phyloP scores from a whole-genome alignment of 2,888 invertebrate genomes.

The Aphelenchoides bicaudatus region DNA sequence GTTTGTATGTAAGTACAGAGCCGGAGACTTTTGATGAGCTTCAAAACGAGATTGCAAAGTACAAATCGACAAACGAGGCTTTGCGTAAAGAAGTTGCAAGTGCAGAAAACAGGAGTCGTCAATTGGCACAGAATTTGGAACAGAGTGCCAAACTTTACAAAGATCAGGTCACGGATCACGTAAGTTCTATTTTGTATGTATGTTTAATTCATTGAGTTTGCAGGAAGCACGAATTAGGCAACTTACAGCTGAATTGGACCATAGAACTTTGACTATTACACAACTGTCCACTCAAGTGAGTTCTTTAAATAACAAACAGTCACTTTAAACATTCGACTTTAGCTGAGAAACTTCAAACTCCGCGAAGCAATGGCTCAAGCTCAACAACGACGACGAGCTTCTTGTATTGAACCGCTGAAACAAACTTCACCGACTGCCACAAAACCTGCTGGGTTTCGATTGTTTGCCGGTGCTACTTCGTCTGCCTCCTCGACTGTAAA shows the following conservation, averaged over 20 bases:
- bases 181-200: slow-evolving; percentile 17
- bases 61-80: slow-evolving; percentile 30
- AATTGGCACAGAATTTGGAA: slow-evolving; percentile 41
- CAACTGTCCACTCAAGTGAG: slow-evolving; percentile 44
- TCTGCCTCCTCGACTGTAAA: not conserved
- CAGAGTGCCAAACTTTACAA: slow-evolving; percentile 31
- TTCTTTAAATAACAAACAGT: not conserved
- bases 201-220: slow-evolving; percentile 17
- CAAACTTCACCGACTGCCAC: slow-evolving; percentile 22
- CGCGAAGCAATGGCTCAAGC: slow-evolving; percentile 52
- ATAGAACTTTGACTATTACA: slow-evolving; percentile 47
- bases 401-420: slow-evolving; percentile 25
- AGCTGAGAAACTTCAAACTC: slow-evolving; percentile 42
- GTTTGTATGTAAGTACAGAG: slow-evolving; percentile 20
- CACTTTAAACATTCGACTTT: slow-evolving; percentile 18
- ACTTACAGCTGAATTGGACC: slow-evolving; percentile 44
- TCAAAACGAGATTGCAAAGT: slow-evolving; percentile 21
- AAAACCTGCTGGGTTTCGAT: slow-evolving; percentile 13
- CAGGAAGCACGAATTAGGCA: slow-evolving; percentile 47
- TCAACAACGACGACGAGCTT: slow-evolving; percentile 43
- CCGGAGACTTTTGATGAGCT: slow-evolving; percentile 29
- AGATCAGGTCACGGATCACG: slow-evolving; percentile 32
- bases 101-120: slow-evolving; percentile 19
- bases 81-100: slow-evolving; percentile 31
- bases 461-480: slow-evolving; percentile 17